Evolutionary conservation across 2,888 invertebrate species (phyloP).

Genomic region (Phorcus lineatus): DNA sequence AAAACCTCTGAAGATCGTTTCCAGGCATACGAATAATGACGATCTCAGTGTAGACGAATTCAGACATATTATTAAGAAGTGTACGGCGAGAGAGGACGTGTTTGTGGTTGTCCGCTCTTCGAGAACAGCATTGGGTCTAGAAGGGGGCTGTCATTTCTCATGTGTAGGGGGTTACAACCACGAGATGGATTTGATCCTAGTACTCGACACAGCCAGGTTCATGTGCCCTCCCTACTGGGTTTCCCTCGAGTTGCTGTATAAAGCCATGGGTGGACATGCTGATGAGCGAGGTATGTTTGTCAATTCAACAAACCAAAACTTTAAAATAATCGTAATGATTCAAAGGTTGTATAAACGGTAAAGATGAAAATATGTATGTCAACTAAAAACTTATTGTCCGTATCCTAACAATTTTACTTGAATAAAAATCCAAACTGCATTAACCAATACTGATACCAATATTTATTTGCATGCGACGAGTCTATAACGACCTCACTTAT

Average conservation of each 20-base stretch:
- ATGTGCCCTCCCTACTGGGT: conserved; percentile 74
- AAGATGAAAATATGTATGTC: no score
- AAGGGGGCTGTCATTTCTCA: conserved; percentile 69
- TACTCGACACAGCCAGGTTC: conserved; percentile 73
- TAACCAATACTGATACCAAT: no score
- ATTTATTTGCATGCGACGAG: no score
- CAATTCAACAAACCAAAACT: no score
- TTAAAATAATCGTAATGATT: no score
- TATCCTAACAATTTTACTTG: no score
- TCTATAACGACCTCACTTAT: no score
- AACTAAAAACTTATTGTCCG: no score
- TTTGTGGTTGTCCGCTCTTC: not conserved
- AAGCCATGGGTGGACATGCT: conserved; percentile 65
- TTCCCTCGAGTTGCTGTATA: conserved; percentile 53
- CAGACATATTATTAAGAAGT: not conserved
- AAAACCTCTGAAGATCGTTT: not conserved
- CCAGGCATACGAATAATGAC: not conserved
- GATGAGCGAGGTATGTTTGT: conserved; percentile 42
- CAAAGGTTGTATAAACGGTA: no score
- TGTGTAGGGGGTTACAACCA: conserved; percentile 70
- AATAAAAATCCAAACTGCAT: no score
- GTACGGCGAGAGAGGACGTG: not conserved
- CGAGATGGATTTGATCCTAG: conserved; percentile 59
- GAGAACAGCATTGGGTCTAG: conserved; percentile 48
- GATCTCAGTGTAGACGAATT: not conserved